These are phyloP conservation scores for Ephestia elutella DNA, from an alignment of 1,140 invertebrate species.

Conservation along the genomic window DNA sequence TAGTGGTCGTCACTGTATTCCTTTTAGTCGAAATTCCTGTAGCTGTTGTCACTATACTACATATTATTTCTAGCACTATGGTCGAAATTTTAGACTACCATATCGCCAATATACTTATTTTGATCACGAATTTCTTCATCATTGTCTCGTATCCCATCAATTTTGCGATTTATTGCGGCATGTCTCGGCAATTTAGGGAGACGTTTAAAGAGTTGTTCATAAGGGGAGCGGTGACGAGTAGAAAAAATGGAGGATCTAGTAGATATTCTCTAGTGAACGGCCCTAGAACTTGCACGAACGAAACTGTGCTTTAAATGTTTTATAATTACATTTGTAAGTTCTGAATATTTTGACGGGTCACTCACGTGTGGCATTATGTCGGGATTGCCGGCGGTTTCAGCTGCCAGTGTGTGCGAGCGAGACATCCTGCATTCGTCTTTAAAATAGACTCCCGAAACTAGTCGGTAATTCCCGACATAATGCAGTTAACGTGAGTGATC, in stretches of 20 bases:
- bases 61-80: constrained; percentile 86
- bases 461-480: too few species aligned
- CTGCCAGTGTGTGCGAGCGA: too few species aligned
- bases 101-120: constrained; percentile 87
- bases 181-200: constrained; percentile 94
- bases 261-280: constrained; percentile 87
- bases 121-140: constrained; percentile 94
- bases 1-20: constrained; percentile 95
- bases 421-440: too few species aligned
- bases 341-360: too few species aligned
- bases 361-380: too few species aligned
- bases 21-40: constrained; percentile 93
- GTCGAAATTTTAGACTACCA: constrained; percentile 85
- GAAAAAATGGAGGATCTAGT: constrained; percentile 80
- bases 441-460: too few species aligned
- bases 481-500: too few species aligned
- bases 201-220: constrained; percentile 94
- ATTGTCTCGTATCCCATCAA: constrained; percentile 94
- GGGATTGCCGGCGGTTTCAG: too few species aligned
- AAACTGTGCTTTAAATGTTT: constrained; percentile 82
- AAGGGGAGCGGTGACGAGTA: constrained; percentile 73
- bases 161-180: constrained; percentile 96
- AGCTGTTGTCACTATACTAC: constrained; percentile 88
- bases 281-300: constrained; percentile 85
- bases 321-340: constrained; percentile 14